These are phyloP conservation scores for Galerucella calmariensis DNA, from an alignment of 2,888 invertebrate genomes.

Conservation along the genomic window DNA sequence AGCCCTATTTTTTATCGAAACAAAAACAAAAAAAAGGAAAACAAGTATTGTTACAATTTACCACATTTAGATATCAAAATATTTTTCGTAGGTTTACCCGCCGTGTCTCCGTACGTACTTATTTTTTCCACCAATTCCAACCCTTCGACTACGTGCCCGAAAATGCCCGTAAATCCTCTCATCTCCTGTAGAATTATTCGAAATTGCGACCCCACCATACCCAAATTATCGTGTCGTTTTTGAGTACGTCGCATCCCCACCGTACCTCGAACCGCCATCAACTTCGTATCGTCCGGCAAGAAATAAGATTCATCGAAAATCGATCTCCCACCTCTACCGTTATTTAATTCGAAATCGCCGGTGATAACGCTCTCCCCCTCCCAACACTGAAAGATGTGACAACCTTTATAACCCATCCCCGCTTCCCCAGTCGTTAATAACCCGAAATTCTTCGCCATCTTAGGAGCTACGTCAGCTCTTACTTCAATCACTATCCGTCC, in stretches of 20 bases:
- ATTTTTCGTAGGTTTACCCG: conserved; percentile 81
- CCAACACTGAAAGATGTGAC: conserved; percentile 85
- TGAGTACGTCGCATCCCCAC: conserved; percentile 86
- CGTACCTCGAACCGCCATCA: conserved; percentile 79
- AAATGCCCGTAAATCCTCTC: conserved; percentile 85
- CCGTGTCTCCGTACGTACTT: conserved; percentile 80
- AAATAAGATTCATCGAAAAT: conserved; percentile 82
- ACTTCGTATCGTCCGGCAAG: conserved; percentile 83
- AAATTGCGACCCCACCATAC: conserved; percentile 88
- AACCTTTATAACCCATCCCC: conserved; percentile 82
- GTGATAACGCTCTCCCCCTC: conserved; percentile 84
- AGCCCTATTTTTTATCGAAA: not conserved
- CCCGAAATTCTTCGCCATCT: conserved; percentile 84
- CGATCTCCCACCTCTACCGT: conserved; percentile 82
- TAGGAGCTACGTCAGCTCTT: conserved; percentile 81
- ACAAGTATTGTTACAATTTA: conserved; percentile 65
- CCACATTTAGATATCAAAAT: conserved; percentile 81
- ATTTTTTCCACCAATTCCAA: conserved; percentile 83
- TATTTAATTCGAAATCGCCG: conserved; percentile 84
- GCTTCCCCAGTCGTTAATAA: conserved; percentile 78
- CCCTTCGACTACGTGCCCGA: conserved; percentile 83
- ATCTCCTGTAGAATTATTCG: conserved; percentile 84
- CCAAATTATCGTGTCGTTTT: conserved; percentile 81
- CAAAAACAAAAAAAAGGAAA: conserved; percentile 26
- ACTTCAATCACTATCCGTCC: conserved; percentile 83